Evolutionary conservation across 2,888 invertebrate genomes (phyloP).

Genomic region (Zeuzera pyrina): DNA sequence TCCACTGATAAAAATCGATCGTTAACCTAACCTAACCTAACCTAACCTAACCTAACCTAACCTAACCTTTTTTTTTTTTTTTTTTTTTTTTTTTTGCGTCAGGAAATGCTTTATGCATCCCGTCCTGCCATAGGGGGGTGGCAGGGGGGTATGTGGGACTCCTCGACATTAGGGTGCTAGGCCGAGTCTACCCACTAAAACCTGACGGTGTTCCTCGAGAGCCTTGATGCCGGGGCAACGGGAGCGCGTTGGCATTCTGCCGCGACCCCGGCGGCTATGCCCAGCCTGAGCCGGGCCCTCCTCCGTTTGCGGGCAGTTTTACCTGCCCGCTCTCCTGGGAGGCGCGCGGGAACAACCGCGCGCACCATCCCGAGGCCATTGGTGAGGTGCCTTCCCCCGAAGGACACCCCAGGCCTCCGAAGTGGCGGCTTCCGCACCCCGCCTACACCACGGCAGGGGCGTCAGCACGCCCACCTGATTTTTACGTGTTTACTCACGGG

Average conservation of each 20-base stretch:
- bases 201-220: background rate
- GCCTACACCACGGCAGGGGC: too few species aligned
- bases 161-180: background rate
- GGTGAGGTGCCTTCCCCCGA: too few species aligned
- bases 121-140: background rate
- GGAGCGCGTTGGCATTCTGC: background rate
- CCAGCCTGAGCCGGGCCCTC: too few species aligned
- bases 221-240: background rate
- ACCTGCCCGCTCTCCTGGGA: too few species aligned
- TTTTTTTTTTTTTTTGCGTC: background rate
- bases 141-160: background rate
- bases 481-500: too few species aligned
- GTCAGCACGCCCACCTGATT: too few species aligned
- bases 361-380: too few species aligned
- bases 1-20: constrained; percentile 10
- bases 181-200: background rate
- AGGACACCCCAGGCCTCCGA: too few species aligned
- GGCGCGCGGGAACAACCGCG: too few species aligned
- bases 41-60: constrained; percentile 10
- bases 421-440: too few species aligned
- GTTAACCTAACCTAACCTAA: constrained; percentile 13
- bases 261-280: too few species aligned
- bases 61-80: constrained; percentile 5
- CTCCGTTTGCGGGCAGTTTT: too few species aligned
- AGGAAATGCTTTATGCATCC: background rate